Conservation (phyloP, 2,113 vertebrate species). For the Megalops atlanticus region DNA sequence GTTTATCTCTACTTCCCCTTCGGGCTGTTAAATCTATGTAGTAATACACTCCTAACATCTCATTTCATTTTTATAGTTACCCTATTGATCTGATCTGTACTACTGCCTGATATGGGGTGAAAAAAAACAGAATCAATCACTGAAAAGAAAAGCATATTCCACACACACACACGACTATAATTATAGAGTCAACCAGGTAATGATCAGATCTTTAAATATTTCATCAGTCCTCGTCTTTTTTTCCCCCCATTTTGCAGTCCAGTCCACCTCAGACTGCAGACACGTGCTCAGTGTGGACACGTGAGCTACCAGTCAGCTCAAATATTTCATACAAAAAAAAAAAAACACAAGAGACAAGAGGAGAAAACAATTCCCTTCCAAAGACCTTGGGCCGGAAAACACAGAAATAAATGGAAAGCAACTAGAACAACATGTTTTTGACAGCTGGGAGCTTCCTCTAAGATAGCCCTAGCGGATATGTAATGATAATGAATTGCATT, state of each 20-base stretch:
- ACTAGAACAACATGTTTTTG: too few relatives aligned
- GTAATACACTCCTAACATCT: not conserved
- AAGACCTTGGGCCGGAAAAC: not conserved
- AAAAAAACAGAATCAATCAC: not conserved
- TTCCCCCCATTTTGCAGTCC: constrained; percentile 37
- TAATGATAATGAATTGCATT: not conserved
- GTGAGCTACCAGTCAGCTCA: not conserved
- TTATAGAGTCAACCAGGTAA: constrained; percentile 56
- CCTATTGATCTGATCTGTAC: not conserved
- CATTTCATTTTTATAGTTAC: not conserved
- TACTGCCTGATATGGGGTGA: not conserved
- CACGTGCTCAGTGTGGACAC: not conserved
- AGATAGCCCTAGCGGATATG: constrained; percentile 13
- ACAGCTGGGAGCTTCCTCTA: too few relatives aligned
- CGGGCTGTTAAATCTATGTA: not conserved
- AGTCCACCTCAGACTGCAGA: not conserved
- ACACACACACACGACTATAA: constrained; percentile 39
- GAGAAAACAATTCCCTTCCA: not conserved
- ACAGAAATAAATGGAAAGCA: not conserved
- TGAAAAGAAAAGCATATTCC: not conserved
- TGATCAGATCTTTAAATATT: constrained; percentile 69
- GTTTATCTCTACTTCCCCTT: not conserved
- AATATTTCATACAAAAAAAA: not conserved
- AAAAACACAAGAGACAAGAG: not conserved
- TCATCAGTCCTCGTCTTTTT: constrained; percentile 50